A percentile compares a stretch with the other conserved stretches of the same genome.
Conservation (phyloP, 2,888 invertebrate genomes). For the Crematogaster levior region DNA sequence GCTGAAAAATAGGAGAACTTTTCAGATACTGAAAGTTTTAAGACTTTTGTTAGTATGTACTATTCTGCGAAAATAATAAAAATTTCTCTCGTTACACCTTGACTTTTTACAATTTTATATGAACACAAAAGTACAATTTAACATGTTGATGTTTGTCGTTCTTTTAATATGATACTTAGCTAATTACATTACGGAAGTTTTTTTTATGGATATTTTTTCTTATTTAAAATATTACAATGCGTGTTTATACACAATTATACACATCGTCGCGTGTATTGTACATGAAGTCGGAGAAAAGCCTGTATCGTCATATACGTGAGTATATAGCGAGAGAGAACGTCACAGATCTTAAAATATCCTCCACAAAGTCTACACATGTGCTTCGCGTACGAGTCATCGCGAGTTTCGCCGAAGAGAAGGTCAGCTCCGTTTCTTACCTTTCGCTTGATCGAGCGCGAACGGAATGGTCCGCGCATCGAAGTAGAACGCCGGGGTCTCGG, state of each 20-base stretch:
- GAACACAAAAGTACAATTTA: neutral
- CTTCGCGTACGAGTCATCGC: neutral
- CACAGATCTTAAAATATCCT: neutral
- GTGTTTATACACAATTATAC: too few species aligned
- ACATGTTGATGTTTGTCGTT: neutral
- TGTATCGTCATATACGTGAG: neutral
- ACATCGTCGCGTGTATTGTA: neutral
- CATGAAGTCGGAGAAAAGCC: neutral
- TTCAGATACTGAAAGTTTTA: neutral
- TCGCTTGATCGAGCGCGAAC: constrained; percentile 18
- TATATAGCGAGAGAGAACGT: neutral
- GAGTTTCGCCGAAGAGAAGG: constrained; percentile 10
- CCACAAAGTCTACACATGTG: neutral
- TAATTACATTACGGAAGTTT: neutral
- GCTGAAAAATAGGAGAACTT: neutral
- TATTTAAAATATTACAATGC: neutral
- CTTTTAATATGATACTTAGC: neutral
- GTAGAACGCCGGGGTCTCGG: neutral
- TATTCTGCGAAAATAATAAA: neutral
- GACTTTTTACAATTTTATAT: neutral
- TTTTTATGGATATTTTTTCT: neutral
- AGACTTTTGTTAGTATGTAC: neutral
- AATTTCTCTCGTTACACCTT: neutral
- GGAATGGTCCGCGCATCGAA: constrained; percentile 4
- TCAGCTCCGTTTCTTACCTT: constrained; percentile 26